Evolutionary conservation across 2,888 invertebrate species (phyloP).

Genomic region (Pyrochroa serraticornis): DNA sequence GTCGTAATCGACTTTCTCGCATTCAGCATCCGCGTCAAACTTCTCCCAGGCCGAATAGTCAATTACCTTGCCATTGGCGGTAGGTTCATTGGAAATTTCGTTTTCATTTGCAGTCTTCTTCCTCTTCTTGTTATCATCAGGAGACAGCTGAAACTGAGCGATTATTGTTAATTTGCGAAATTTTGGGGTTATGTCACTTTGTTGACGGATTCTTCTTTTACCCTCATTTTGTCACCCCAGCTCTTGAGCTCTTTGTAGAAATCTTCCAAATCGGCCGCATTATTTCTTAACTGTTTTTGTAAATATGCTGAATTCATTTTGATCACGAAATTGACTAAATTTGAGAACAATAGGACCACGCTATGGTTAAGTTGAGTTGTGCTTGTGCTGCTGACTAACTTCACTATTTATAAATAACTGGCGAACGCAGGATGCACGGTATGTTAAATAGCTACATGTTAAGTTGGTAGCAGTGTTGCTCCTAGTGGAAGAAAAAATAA

Average conservation of each 20-base stretch:
- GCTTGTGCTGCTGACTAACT: too few species aligned
- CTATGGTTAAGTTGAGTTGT: too few species aligned
- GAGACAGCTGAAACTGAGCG: too few species aligned
- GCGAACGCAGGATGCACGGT: too few species aligned
- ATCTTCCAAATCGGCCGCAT: constrained; percentile 71
- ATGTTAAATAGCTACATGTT: too few species aligned
- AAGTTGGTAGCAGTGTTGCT: too few species aligned
- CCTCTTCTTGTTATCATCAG: not conserved
- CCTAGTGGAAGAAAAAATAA: too few species aligned
- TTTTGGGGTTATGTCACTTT: not conserved
- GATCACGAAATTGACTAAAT: too few species aligned
- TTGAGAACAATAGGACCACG: too few species aligned
- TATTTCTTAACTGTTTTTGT: constrained; percentile 75
- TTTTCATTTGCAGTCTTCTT: constrained; percentile 24
- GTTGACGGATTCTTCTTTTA: constrained; percentile 62
- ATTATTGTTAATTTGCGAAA: too few species aligned
- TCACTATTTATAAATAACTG: too few species aligned
- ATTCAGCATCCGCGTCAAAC: constrained; percentile 77
- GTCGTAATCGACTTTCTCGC: constrained; percentile 66
- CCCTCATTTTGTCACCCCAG: constrained; percentile 76
- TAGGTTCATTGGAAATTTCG: constrained; percentile 3
- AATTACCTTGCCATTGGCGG: constrained; percentile 41
- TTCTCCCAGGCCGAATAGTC: constrained; percentile 80
- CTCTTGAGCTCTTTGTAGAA: constrained; percentile 74
- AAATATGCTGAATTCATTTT: constrained; percentile 68